phyloP scores from a whole-genome alignment of 2,797 vertebrate genomes.

The Trachops cirrhosus region DNA sequence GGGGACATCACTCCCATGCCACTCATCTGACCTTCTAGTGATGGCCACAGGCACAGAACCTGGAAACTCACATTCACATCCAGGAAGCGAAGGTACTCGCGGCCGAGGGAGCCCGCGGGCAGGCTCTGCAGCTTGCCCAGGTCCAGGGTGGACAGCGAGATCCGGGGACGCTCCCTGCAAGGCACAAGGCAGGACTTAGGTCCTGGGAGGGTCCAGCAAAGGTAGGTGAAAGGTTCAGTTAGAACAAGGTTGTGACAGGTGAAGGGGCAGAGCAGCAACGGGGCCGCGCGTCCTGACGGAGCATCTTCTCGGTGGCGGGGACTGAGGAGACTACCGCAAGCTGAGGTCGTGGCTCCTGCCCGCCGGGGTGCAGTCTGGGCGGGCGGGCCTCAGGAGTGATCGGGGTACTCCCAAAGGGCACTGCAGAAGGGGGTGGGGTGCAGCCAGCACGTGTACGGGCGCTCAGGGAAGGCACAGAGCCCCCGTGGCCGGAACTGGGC shows the following conservation, averaged over 20 bases:
- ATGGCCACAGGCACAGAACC: neutral
- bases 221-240: neutral
- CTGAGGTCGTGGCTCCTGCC: neutral
- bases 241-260: neutral
- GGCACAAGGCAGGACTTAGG: neutral
- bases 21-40: neutral
- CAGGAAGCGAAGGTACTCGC: conserved; percentile 92
- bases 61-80: conserved; percentile 90
- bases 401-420: neutral
- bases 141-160: conserved; percentile 91
- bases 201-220: neutral
- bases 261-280: neutral
- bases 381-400: neutral
- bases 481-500: neutral
- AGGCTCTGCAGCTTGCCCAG: conserved; percentile 84
- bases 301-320: neutral
- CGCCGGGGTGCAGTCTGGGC: neutral
- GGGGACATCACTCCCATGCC: neutral
- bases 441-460: neutral
- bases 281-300: neutral
- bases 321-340: neutral
- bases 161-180: conserved; percentile 92
- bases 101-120: conserved; percentile 89
- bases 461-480: neutral
- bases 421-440: too few relatives aligned